Percentiles rank a stretch among this genome's conserved stretches.
These are phyloP conservation scores for Myopa tessellatipennis DNA, from an alignment of 2,888 invertebrate genomes.

Conservation along the genomic window DNA sequence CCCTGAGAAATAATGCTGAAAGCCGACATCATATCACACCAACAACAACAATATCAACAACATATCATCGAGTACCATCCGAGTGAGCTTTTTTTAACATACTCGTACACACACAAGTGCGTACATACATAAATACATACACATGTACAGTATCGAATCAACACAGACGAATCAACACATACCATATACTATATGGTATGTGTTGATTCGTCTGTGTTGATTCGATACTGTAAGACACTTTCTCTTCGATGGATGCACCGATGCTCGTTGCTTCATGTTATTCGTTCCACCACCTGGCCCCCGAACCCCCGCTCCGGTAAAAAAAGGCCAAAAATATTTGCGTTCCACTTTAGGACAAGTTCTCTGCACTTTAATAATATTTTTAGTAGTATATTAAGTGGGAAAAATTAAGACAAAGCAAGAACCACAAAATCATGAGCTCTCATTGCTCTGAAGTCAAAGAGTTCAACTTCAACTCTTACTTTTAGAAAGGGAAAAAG, in stretches of 20 bases:
- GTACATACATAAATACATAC: neutral
- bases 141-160: too few relatives aligned
- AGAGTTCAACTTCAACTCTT: neutral
- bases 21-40: too few relatives aligned
- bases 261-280: neutral
- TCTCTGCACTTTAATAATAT: constrained; percentile 1
- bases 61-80: too few relatives aligned
- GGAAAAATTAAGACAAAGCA: neutral
- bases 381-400: neutral
- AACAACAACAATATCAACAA: neutral
- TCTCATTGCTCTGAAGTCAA: neutral
- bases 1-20: too few relatives aligned
- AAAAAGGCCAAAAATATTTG: neutral
- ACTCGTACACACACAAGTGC: neutral
- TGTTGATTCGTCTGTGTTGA: too few relatives aligned
- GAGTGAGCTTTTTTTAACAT: neutral
- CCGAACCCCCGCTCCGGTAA: neutral
- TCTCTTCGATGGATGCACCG: neutral
- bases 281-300: neutral
- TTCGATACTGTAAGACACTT: too few relatives aligned
- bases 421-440: neutral
- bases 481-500: neutral
- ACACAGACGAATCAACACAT: too few relatives aligned
- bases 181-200: too few relatives aligned
- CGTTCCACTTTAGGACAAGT: constrained; percentile 27